A percentile compares a stretch with the other conserved stretches of the same genome.
Conservation (phyloP, 2,888 invertebrate genomes). For the Buathra laborator region DNA sequence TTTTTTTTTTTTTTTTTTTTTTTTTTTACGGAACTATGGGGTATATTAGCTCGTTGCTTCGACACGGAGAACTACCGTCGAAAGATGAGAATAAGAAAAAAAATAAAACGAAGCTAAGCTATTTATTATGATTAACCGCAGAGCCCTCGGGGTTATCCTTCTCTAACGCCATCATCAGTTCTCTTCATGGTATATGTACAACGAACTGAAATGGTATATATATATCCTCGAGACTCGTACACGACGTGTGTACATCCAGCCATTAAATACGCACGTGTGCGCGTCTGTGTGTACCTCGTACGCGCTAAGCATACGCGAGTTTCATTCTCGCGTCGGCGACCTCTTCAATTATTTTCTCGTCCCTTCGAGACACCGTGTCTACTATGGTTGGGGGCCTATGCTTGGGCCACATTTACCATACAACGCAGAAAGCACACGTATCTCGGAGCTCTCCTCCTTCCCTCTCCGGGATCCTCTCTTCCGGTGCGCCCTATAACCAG, state of each 20-base stretch:
- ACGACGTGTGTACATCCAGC: slow-evolving; percentile 24
- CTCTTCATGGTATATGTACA: not conserved
- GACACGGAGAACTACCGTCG: slow-evolving; percentile 24
- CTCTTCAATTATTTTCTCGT: slow-evolving; percentile 68
- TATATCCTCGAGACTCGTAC: slow-evolving; percentile 33
- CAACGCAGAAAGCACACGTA: slow-evolving; percentile 9
- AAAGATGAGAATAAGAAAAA: slow-evolving; percentile 18
- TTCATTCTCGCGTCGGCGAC: slow-evolving; percentile 56
- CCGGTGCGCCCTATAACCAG: slow-evolving; percentile 50
- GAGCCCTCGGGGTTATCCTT: slow-evolving; percentile 49
- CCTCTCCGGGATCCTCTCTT: slow-evolving; percentile 1
- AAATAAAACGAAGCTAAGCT: slow-evolving; percentile 23
- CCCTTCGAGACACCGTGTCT: slow-evolving; percentile 64
- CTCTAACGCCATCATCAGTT: slow-evolving; percentile 35
- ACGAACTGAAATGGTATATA: not conserved
- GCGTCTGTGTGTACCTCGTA: not conserved
- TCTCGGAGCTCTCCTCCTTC: slow-evolving; percentile 12
- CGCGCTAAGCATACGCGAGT: slow-evolving; percentile 9
- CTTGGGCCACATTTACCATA: slow-evolving; percentile 29
- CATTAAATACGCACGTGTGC: not conserved
- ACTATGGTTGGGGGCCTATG: slow-evolving; percentile 28
- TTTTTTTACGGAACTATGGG: no score
- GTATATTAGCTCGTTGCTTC: slow-evolving; percentile 22
- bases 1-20: no score
- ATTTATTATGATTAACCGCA: slow-evolving; percentile 61